phyloP scores from a whole-genome alignment of 2,888 invertebrate genomes.

The Cinara cedri region DNA sequence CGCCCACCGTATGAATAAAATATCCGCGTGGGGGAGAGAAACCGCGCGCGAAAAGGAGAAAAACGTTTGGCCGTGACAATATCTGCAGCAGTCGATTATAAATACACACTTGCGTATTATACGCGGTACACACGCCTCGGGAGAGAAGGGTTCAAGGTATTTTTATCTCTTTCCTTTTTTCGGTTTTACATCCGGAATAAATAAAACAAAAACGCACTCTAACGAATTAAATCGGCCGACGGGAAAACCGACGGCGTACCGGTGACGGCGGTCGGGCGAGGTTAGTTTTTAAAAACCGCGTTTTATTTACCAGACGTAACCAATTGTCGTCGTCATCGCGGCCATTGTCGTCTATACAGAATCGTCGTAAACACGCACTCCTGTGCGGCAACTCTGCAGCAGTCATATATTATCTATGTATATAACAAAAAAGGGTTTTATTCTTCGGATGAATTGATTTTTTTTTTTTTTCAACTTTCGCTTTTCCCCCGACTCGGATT shows the following conservation, averaged over 20 bases:
- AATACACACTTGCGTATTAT: not conserved
- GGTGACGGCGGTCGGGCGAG: not conserved
- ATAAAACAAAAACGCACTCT: conserved; percentile 41
- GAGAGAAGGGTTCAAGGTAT: not conserved
- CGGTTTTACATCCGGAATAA: not conserved
- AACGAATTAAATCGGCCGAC: conserved; percentile 42
- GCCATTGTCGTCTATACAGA: no score
- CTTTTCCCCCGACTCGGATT: not conserved
- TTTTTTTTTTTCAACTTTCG: not conserved
- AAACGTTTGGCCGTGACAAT: conserved; percentile 21
- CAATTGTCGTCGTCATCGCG: conserved; percentile 1
- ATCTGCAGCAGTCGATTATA: conserved; percentile 16
- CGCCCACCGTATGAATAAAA: conserved; percentile 21
- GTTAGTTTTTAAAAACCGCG: not conserved
- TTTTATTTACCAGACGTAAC: conserved; percentile 24
- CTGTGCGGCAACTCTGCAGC: not conserved
- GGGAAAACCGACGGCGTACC: not conserved
- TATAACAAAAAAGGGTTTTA: not conserved
- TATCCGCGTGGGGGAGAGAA: conserved; percentile 1
- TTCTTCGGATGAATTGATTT: conserved; percentile 27
- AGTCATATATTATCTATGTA: no score
- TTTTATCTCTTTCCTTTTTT: not conserved
- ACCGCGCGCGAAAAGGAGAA: not conserved
- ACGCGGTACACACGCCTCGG: not conserved
- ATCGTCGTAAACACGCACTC: no score